phyloP scores from a whole-genome alignment of 2,113 vertebrate species.

The Hemiscyllium ocellatum region DNA sequence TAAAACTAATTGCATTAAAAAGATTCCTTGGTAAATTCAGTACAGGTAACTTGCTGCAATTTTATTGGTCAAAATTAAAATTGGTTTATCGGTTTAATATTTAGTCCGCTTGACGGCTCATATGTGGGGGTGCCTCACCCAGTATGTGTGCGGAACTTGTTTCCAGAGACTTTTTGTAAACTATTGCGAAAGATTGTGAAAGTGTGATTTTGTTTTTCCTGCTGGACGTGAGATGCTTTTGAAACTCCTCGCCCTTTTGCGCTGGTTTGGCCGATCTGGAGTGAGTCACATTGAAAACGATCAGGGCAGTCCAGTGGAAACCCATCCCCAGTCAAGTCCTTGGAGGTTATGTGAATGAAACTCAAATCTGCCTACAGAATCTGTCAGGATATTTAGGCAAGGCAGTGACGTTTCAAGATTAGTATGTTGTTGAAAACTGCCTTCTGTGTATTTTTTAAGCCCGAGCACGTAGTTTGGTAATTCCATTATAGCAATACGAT shows the following conservation, averaged over 20 bases:
- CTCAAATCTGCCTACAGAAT: not conserved
- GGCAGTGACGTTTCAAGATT: not conserved
- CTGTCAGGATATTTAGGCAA: not conserved
- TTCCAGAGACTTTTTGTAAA: not conserved
- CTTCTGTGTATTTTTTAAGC: not conserved
- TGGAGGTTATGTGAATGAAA: not conserved
- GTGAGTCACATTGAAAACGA: not conserved
- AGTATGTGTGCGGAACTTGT: not conserved
- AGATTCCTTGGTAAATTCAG: not conserved
- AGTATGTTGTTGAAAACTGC: not conserved
- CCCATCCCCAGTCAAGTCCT: not conserved
- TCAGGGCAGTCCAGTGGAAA: not conserved
- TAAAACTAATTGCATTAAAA: not conserved
- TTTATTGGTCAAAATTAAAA: no score
- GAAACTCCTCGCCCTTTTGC: not conserved
- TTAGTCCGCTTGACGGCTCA: not conserved
- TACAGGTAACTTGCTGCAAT: no score
- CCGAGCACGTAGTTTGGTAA: not conserved
- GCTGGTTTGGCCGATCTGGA: no score
- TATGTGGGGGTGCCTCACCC: not conserved
- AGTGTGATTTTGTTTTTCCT: not conserved
- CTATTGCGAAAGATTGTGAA: not conserved
- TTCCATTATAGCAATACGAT: not conserved
- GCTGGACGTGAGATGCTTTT: not conserved
- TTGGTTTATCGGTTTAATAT: no score